A percentile compares a stretch with the other conserved stretches of the same genome.
Conservation (phyloP, 1,140 invertebrate genomes). For the Drosophila nannoptera region DNA sequence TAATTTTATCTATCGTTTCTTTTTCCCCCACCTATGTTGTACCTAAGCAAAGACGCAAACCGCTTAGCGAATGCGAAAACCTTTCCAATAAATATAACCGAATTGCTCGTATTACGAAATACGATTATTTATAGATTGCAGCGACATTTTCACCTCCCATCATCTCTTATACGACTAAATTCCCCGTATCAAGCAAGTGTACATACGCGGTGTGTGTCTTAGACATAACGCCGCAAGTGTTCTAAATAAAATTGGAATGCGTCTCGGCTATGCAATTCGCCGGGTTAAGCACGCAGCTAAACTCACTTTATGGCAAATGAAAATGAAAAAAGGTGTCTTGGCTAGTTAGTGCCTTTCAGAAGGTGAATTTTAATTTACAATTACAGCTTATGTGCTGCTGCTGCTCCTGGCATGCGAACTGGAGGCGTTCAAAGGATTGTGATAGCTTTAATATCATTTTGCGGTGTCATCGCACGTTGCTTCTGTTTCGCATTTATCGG, state of each 20-base stretch:
- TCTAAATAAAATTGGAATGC: neutral
- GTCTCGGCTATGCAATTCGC: neutral
- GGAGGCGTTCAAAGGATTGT: too few relatives aligned
- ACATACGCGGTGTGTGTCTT: constrained; percentile 10
- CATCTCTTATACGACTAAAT: neutral
- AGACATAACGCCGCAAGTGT: neutral
- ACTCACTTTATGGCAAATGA: neutral
- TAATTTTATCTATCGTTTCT: neutral
- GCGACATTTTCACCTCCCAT: neutral
- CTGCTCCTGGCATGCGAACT: too few relatives aligned
- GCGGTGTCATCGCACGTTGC: neutral
- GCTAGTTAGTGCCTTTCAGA: too few relatives aligned
- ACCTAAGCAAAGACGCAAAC: neutral
- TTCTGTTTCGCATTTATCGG: neutral
- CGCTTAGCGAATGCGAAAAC: neutral
- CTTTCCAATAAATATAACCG: neutral
- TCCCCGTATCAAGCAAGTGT: neutral
- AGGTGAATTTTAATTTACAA: too few relatives aligned
- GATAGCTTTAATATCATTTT: too few relatives aligned
- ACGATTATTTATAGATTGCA: neutral
- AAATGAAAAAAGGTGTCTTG: too few relatives aligned
- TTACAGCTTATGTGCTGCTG: too few relatives aligned
- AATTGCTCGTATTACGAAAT: neutral
- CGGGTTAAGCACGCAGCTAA: constrained; percentile 2
- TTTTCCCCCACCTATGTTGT: neutral